Conservation (phyloP, 2,797 vertebrate genomes). For the Eulemur coronatus region DNA sequence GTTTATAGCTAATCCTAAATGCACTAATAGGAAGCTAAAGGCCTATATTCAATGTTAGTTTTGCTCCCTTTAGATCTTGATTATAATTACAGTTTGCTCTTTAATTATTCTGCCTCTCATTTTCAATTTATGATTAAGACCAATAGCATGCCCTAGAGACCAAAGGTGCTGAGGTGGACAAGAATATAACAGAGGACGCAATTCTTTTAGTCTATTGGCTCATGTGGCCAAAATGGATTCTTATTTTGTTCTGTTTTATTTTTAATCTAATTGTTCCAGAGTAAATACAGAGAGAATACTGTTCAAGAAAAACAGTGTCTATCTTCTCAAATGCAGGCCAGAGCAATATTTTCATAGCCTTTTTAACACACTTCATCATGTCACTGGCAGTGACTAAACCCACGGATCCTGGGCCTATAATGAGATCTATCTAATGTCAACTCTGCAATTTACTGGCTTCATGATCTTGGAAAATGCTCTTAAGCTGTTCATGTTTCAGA, state of each 20-base stretch:
- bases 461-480: background rate
- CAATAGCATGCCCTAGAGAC: constrained; percentile 74
- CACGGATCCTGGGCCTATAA: background rate
- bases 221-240: constrained; percentile 50
- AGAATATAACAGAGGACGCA: constrained; percentile 66
- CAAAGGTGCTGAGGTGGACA: constrained; percentile 79
- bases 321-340: background rate
- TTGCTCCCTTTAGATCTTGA: constrained; percentile 82
- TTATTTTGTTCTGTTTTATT: background rate
- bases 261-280: background rate
- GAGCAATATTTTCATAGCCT: background rate
- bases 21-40: constrained; percentile 78
- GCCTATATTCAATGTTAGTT: constrained; percentile 69
- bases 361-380: background rate
- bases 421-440: background rate
- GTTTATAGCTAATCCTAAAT: constrained; percentile 83
- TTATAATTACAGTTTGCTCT: constrained; percentile 84
- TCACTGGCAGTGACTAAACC: background rate
- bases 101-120: constrained; percentile 85
- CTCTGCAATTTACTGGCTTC: background rate
- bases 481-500: background rate
- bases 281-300: background rate
- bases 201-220: constrained; percentile 33
- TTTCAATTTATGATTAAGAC: constrained; percentile 85
- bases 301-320: background rate